Evolutionary conservation across 2,113 vertebrate species (phyloP), one percentile per base, ranked within the genome.

Genomic region (Maccullochella peelii): DNA sequence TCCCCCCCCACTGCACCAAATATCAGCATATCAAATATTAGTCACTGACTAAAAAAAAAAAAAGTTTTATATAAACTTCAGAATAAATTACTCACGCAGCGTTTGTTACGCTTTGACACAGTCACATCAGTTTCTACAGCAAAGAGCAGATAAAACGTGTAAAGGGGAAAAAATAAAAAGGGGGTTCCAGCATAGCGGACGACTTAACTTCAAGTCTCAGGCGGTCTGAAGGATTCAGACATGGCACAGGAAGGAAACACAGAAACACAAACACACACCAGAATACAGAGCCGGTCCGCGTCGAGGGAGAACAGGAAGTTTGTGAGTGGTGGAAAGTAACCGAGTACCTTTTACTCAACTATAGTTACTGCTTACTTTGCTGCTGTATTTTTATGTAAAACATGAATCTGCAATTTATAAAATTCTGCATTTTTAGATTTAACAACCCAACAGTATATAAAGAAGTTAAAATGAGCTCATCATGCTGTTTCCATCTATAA

Each of bases 1-100:
- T 7, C 21, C 67, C 71, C 42, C 42, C 20, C 36, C 0, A 3
- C 40, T 59, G 61, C 63, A 73, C 65, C 73, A 84, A 85, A 86
- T 38, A 67, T 77, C 73, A 84, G 77, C 49, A 65, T 58, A 70
- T 89, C 57, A 81, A 81, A 75, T 23, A 80, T 85, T 72, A 79
- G 59, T 83, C 79, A 82, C 27, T 30, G 75, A 66, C 61, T 71
- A 52, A 57, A 40, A 77, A 58, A 40, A 40, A 21, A 78, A 49
- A 58, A 14, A 30, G 40, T 38, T 72, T 42, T 15, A 49, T 74
- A 73, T 40, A 74, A 77, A 82, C n/a, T 2, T 86, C 30, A 58
- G 61, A 92, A 92, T 86, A 87, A 87, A 79, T 87, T 55, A 76
- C 4, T 55, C 6, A 12, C 2, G 23, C 6, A 38, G 63, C 69